Percentiles rank a stretch among this genome's conserved stretches.
These are phyloP conservation scores for Canis aureus DNA, from an alignment of 2,113 vertebrate genomes.

Conservation along the genomic window DNA sequence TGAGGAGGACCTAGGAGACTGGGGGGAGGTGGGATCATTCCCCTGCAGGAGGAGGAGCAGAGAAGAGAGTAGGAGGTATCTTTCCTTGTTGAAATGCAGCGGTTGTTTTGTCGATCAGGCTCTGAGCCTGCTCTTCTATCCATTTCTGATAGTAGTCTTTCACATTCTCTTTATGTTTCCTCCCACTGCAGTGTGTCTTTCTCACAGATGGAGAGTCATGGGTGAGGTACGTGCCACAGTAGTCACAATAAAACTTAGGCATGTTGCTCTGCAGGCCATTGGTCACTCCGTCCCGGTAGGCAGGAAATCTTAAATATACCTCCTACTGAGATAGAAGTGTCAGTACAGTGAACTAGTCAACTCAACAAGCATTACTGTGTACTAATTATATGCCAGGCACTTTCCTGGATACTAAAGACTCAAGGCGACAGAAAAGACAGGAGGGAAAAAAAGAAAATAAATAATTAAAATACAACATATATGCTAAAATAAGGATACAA, in stretches of 20 bases:
- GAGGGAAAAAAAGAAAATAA: not conserved
- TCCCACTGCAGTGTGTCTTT: not conserved
- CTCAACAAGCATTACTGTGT: not conserved
- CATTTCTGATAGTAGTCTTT: not conserved
- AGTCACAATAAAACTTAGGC: not conserved
- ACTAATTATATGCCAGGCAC: not conserved
- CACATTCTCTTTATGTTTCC: not conserved
- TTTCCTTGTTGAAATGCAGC: not conserved
- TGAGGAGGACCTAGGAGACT: not conserved
- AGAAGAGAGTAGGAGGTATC: not conserved
- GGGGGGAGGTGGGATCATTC: not conserved
- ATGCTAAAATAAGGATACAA: not conserved
- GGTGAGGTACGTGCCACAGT: no score
- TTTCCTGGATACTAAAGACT: not conserved
- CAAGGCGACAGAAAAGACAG: not conserved
- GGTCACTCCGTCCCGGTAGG: not conserved
- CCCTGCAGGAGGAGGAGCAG: not conserved
- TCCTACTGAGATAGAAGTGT: not conserved
- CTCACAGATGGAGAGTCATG: no score
- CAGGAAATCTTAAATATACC: not conserved
- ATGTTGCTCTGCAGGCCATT: not conserved
- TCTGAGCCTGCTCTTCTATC: not conserved
- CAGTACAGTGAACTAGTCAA: not conserved
- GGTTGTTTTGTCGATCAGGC: not conserved
- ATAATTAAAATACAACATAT: not conserved